Percentiles rank a stretch among this genome's conserved stretches.
phyloP scores from a whole-genome alignment of 2,888 invertebrate species.

The Spisula solida region DNA sequence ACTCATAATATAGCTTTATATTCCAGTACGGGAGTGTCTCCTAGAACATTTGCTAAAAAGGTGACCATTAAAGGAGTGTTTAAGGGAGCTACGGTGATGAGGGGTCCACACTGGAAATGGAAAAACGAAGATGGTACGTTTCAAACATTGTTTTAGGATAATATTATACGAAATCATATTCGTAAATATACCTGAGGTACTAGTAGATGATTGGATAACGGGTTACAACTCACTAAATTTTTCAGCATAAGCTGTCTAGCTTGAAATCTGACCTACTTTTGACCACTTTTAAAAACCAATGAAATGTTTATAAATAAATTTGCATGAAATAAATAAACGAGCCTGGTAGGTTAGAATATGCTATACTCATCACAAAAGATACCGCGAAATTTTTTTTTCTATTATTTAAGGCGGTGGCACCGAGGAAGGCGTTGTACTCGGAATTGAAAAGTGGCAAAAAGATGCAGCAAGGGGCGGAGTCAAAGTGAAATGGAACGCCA shows the following conservation, averaged over 20 bases:
- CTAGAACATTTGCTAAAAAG: slow-evolving; percentile 55
- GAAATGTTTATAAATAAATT: too few species aligned
- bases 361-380: too few species aligned
- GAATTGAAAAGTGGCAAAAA: slow-evolving; percentile 64
- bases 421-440: slow-evolving; percentile 64
- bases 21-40: slow-evolving; percentile 63
- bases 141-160: background rate
- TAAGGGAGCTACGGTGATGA: slow-evolving; percentile 71
- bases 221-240: too few species aligned
- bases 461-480: slow-evolving; percentile 72
- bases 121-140: slow-evolving; percentile 75
- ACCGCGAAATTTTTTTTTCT: too few species aligned
- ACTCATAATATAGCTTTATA: background rate
- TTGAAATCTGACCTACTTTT: too few species aligned
- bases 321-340: too few species aligned
- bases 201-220: too few species aligned
- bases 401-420: slow-evolving; percentile 54
- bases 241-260: too few species aligned
- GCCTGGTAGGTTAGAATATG: too few species aligned
- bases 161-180: too few species aligned
- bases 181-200: too few species aligned
- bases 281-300: too few species aligned
- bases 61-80: slow-evolving; percentile 67
- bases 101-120: slow-evolving; percentile 78
- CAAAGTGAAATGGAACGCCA: slow-evolving; percentile 72